Base-by-base conservation (phyloP, 1,140 invertebrate genomes). In the Panulirus ornatus region DNA sequence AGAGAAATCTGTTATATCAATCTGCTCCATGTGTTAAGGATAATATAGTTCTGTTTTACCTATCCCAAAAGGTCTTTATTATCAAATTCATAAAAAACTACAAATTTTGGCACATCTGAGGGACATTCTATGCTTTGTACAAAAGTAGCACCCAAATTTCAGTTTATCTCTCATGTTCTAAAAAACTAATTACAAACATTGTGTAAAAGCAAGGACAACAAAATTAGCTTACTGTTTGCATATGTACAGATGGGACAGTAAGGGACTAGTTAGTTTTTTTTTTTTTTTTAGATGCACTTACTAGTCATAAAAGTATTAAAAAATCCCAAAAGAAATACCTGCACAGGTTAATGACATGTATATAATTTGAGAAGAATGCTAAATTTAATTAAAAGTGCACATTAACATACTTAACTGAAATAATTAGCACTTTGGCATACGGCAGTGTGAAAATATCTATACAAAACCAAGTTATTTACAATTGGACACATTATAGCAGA, bases 371-470 rank as follows among this genome's bases (percentile, higher is more conserved):
- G 22, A 11, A 11, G 22, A 22, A 9, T 9, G 51, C 22, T 58
- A 9, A 58, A 58, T 22, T 11, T 22, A 58, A 9, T n/a, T 40
- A 40, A 75, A 40, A 27, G 16, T n/a, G 40, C 71, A 75, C 9
- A 75, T 40, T 75, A 38, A 40, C 22, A 70, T 34, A 70, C 71
- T 75, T 9, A 75, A 11, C 0, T 38, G n/a, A n/a, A 75, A 40
- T 2, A 75, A 58, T 22, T 34, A 47, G 58, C 47, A 81, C 51
- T 81, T 81, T 58, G 51, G 51, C 30, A 58, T 58, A 38, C 58
- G 78, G 78, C 78, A 81, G 76, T 76, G 73, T 81, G 47, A 58
- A 81, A 81, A n/a, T 36, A 22, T 3, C 27, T 81, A 81, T 54
- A 58, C 30, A 44, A 81, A 3, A 34, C 58, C 58, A 9, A 8